Conservation (phyloP, 2,888 invertebrate species). For the Bedellia somnulentella region DNA sequence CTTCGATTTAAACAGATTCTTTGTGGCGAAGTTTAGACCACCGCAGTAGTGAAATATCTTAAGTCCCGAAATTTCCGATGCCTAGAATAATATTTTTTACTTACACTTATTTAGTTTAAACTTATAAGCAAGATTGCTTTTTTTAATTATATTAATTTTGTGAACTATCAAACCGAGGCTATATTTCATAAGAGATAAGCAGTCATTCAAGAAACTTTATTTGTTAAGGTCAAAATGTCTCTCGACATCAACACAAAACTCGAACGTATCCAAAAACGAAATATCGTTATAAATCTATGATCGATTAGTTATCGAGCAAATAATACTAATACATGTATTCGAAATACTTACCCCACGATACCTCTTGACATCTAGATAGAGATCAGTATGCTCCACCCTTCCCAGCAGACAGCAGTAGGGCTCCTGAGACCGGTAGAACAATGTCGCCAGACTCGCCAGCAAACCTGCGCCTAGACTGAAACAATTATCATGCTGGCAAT, state of each 20-base stretch:
- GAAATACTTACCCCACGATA: constrained; percentile 69
- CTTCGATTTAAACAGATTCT: constrained; percentile 60
- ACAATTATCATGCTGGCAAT: background rate
- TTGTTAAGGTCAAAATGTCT: too few relatives aligned
- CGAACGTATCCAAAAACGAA: too few relatives aligned
- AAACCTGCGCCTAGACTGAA: constrained; percentile 76
- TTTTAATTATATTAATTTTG: too few relatives aligned
- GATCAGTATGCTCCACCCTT: constrained; percentile 70
- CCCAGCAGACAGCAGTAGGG: constrained; percentile 73
- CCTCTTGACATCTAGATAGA: constrained; percentile 72
- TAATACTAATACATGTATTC: too few relatives aligned
- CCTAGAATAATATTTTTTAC: constrained; percentile 37
- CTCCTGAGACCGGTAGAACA: constrained; percentile 71
- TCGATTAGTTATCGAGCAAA: too few relatives aligned
- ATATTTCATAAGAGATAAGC: too few relatives aligned
- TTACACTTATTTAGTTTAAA: background rate
- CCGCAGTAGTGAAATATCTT: constrained; percentile 79
- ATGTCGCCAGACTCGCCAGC: constrained; percentile 68
- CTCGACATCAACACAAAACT: too few relatives aligned
- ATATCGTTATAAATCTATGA: too few relatives aligned
- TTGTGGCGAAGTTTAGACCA: constrained; percentile 72
- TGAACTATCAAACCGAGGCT: too few relatives aligned
- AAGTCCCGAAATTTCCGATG: constrained; percentile 68
- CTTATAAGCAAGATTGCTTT: too few relatives aligned
- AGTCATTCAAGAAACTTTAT: too few relatives aligned